Evolutionary conservation across 1,140 invertebrate genomes (phyloP).

Genomic region (Cecropterus lyciades): DNA sequence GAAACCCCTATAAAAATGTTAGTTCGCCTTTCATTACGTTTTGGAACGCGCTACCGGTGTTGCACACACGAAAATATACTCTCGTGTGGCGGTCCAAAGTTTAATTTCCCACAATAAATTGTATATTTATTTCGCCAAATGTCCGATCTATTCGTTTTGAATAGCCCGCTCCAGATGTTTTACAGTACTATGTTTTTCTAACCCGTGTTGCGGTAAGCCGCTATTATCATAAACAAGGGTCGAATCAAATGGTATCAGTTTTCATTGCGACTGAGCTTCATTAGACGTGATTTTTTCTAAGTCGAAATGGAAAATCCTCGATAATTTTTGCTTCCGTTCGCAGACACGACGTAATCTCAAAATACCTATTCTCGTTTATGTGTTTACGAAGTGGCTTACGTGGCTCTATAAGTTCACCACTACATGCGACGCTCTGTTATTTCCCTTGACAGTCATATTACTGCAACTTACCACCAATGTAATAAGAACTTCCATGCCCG

Average conservation of each 20-base stretch:
- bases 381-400: conserved; percentile 63
- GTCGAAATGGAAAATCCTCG: not conserved
- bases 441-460: conserved; percentile 78
- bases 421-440: conserved; percentile 70
- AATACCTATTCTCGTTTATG: conserved; percentile 53
- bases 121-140: conserved; percentile 62
- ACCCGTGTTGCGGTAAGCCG: conserved; percentile 21
- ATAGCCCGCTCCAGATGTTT: conserved; percentile 62
- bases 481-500: conserved; percentile 60
- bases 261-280: not conserved
- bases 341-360: conserved; percentile 34
- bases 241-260: not conserved
- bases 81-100: conserved; percentile 37
- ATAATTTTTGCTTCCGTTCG: not conserved
- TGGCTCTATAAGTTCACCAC: conserved; percentile 61
- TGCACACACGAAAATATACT: conserved; percentile 46
- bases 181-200: conserved; percentile 62
- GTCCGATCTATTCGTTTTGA: conserved; percentile 68
- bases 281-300: not conserved
- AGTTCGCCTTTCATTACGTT: conserved; percentile 81
- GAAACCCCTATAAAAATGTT: conserved; percentile 83
- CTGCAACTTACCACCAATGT: conserved; percentile 64
- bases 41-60: conserved; percentile 53
- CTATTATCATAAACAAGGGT: conserved; percentile 10
- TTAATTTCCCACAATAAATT: conserved; percentile 38